Percentiles rank a stretch among this genome's conserved stretches.
These are phyloP conservation scores for Austrolebias charrua DNA, from an alignment of 2,797 vertebrate genomes.

Conservation along the genomic window DNA sequence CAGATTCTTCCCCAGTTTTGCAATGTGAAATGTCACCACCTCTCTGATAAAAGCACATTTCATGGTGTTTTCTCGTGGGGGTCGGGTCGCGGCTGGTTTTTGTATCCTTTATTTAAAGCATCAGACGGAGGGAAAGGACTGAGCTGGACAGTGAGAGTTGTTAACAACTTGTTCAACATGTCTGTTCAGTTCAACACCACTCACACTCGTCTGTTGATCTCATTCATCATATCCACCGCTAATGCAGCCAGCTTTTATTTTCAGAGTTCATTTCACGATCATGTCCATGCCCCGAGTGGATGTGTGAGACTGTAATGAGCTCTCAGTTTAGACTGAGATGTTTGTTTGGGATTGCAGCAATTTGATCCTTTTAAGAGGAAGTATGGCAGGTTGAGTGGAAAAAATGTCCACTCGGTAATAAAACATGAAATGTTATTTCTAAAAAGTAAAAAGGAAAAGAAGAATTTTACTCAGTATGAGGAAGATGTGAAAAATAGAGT, in stretches of 20 bases:
- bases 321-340: slow-evolving; percentile 47
- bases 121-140: neutral
- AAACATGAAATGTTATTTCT: slow-evolving; percentile 10
- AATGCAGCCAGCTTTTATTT: slow-evolving; percentile 51
- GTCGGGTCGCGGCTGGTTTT: slow-evolving; percentile 30
- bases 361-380: slow-evolving; percentile 11
- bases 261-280: slow-evolving; percentile 57
- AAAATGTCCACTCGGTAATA: slow-evolving; percentile 13
- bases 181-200: slow-evolving; percentile 61
- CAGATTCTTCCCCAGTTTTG: slow-evolving; percentile 18
- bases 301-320: slow-evolving; percentile 56
- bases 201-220: slow-evolving; percentile 41
- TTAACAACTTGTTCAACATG: slow-evolving; percentile 73
- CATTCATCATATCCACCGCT: slow-evolving; percentile 55
- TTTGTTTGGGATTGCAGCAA: slow-evolving; percentile 45
- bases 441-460: slow-evolving; percentile 4
- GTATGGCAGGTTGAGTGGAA: slow-evolving; percentile 8
- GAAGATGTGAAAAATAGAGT: slow-evolving; percentile 13
- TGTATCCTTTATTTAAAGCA: slow-evolving; percentile 24
- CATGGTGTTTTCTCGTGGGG: slow-evolving; percentile 36
- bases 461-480: slow-evolving; percentile 14
- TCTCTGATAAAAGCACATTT: slow-evolving; percentile 27
- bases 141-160: slow-evolving; percentile 37
- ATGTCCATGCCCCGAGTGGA: slow-evolving; percentile 21
- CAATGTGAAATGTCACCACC: slow-evolving; percentile 57